Evolutionary conservation across 2,797 vertebrate species (phyloP), one percentile per base, ranked within the genome.

Genomic region (Chanos chanos): DNA sequence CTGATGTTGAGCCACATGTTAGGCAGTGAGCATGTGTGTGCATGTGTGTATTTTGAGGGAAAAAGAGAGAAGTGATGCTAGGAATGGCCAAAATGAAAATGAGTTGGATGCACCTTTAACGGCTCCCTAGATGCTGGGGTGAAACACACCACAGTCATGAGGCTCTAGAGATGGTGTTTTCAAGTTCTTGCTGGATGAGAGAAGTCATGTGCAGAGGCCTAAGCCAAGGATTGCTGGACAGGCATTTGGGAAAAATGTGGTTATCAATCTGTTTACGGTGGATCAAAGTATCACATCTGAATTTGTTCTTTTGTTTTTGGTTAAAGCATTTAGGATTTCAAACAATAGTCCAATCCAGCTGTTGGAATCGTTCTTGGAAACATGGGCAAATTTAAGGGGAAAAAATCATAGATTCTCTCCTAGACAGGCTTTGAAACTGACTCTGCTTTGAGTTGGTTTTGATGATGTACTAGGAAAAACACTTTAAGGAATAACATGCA

Each of bases 321-420:
- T 62, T 66, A 58, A 76, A 53, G 45, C 12, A 6, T 24, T 48
- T 60, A 58, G 66, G 54, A 63, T 78, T 70, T 73, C 36, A 66
- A 66, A 56, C 66, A 66, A 33, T 27, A 39, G 41, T 66, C 70
- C 69, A 74, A 52, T 72, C 68, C 76, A 81, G 74, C 77, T 75
- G 73, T 63, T 64, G 47, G 54, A 71, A 52, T 68, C 47, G 65
- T 81, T 81, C 64, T 61, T 78, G 75, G 80, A 81, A 79, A 69
- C 34, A 31, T 30, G 54, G 45, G 43, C 74, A 58, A 66, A 44
- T 27, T 55, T 28, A 53, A 67, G 58, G 53, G 47, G 36, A 62
- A 55, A 45, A 27, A 27, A 52, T 40, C 16, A n/a, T n/a, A n/a
- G n/a, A n/a, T n/a, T n/a, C n/a, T n/a, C n/a, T n/a, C n/a, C n/a